These are phyloP conservation scores for Alligator mississippiensis DNA, from an alignment of 2,113 vertebrate genomes.

Conservation along the genomic window DNA sequence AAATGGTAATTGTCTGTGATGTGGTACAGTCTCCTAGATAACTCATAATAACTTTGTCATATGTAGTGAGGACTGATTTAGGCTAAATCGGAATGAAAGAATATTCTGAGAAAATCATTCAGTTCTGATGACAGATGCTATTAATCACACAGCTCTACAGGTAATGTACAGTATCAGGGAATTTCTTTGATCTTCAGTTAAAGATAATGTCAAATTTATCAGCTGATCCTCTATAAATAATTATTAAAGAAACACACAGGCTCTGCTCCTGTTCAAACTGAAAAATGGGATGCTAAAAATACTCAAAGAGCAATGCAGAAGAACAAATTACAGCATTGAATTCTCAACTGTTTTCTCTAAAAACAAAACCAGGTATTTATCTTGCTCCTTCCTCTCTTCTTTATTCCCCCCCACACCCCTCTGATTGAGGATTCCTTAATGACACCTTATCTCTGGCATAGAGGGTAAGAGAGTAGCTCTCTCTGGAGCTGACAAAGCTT, in stretches of 20 bases:
- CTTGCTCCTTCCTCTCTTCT: background rate
- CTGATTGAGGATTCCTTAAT: constrained; percentile 12
- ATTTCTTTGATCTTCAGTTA: constrained; percentile 12
- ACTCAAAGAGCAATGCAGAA: background rate
- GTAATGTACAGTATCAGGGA: background rate
- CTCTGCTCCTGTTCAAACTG: background rate
- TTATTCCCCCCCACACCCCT: background rate
- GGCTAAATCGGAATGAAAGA: background rate
- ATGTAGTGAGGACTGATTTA: background rate
- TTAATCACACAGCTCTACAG: constrained; percentile 9
- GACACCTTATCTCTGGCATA: constrained; percentile 20
- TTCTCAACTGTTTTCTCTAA: background rate
- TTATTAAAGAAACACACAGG: background rate
- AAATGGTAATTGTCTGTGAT: background rate
- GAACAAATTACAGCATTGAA: background rate
- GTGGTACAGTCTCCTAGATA: background rate
- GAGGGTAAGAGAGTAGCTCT: constrained; percentile 27
- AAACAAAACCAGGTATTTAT: constrained; percentile 12
- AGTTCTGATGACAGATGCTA: background rate
- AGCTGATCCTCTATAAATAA: constrained; percentile 24
- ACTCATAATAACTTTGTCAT: background rate
- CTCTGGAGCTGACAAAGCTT: constrained; percentile 28
- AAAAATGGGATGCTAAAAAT: constrained; percentile 13
- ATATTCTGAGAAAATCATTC: background rate
- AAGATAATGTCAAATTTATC: constrained; percentile 28